Base-by-base conservation (phyloP, 2,888 invertebrate genomes). In the Xanthia icteritia region DNA sequence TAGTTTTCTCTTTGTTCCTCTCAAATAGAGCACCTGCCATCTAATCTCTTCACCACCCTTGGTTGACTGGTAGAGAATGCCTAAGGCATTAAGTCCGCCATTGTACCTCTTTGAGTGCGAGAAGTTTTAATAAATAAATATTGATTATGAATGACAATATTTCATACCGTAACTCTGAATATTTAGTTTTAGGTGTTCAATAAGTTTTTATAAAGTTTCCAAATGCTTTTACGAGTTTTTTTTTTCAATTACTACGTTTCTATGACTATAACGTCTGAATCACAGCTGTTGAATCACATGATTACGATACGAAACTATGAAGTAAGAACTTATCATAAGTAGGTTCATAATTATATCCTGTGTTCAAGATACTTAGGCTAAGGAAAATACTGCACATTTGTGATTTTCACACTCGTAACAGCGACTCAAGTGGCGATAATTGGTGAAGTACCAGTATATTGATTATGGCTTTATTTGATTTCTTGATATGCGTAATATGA, bases 261-360 rank as follows among this genome's bases (percentile, higher is more conserved):
- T 9, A 48, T 56, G 20, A 5, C 39, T n/a, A 23, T 77, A 45
- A 60, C 61, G 45, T 54, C 36, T 48, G 23, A 64, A 54, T 23
- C 61, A 63, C 71, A 76, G 31, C 20, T 71, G 70, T 71, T 42
- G 69, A 54, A 71, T 80, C 67, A 63, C 81, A 81, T 58, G 27
- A 58, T 76, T 71, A 71, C 5, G 17, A 17, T 45, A 39, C 20
- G 5, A 42, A 45, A 76, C 54, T 56, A 76, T 15, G 13, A 13
- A 5, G 51, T 13, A 51, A 36, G 15, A 9, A 36, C 27, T 78
- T 63, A 63, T 15, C n/a, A 5, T 56, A 23, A 27, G 45, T 45
- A 45, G 11, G n/a, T 20, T n/a, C 11, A 42, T 9, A 17, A 72
- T 27, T 51, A 36, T 54, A 23, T 65, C 36, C 4, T 27, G 3